Base-by-base conservation (phyloP, 2,113 vertebrate species). In the Cariama cristata region DNA sequence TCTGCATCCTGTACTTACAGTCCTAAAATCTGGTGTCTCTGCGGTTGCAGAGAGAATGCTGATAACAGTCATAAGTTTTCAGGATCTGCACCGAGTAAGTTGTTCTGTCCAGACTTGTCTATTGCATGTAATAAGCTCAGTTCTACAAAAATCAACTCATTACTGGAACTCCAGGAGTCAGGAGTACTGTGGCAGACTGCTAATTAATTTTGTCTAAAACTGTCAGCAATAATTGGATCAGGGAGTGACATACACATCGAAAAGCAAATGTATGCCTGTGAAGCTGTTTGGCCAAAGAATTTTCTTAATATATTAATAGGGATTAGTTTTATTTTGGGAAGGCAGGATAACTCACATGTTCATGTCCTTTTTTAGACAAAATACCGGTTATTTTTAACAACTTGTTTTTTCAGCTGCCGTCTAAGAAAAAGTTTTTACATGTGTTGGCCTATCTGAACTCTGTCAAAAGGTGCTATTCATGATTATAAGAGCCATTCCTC, bases 141-240 rank as follows among this genome's bases (percentile, higher is more conserved):
- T 96, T 96, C 95, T 85, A 96, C 79, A 97, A 86, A 98, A 98
- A 95, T 95, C 94, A 97, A 98, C 81, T 96, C 81, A 98, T 98
- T 98, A 98, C 56, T 91, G 91, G 86, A 97, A 85, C 98, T 84
- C 73, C 95, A 84, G 98, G 98, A 98, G 92, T 71, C 96, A 90
- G 95, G 94, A 96, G 64, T 94, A 88, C 88, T 96, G 67, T 81
- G 90, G 66, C 88, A 95, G 97, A 94, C 94, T 98, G 97, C 95
- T 98, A 98, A 98, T 98, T 98, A 98, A 98, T 98, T 98, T 98
- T 96, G 64, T 71, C 97, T 97, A 92, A 97, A 97, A 96, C 85
- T 95, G 97, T 93, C 88, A 96, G 95, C 91, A 97, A 86, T 96
- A 90, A 97, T 98, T 97, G 97, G 86, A 95, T 97, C 92, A 86